Base-by-base conservation (phyloP, 2,888 invertebrate species). In the Diaphora mendica region DNA sequence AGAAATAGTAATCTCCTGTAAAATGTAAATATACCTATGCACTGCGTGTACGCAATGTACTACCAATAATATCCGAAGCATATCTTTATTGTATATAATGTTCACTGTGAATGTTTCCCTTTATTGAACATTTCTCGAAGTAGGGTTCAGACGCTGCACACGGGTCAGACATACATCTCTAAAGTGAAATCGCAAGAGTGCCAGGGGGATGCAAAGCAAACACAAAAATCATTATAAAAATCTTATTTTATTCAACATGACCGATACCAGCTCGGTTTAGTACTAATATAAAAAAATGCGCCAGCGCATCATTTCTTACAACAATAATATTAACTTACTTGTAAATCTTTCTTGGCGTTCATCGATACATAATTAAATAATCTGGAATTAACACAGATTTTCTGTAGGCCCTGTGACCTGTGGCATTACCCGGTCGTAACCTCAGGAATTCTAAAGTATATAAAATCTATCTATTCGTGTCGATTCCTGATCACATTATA, bases 191-290 rank as follows among this genome's bases (percentile, higher is more conserved):
- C 11, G 23, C n/a, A 55, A 9, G 9, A 35, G 48, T n/a, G 51
- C 35, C 35, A 55, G 33, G 35, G 68, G 35, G 39, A 35, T 35
- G 51, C 11, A 70, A 62, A 42, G 8, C 11, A 62, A 59, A 39
- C 26, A 70, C 64, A 44, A 15, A 55, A 55, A 55, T 55, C 51
- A 35, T 70, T 70, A 48, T 64, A 35, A 33, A 42, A 70, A 33
- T 26, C 62, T 44, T 70, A n/a, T 64, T 70, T 70, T 64, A 70
- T 70, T 70, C 62, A 70, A 70, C 62, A 70, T 64, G 33, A 33
- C 75, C 83, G 83, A 83, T 74, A 76, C 85, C 83, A 79, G 84
- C 83, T 83, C 85, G 78, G 64, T 26, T 64, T 62, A 66, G 17
- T 67, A 72, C n/a, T 23, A 51, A n/a, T 55, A 23, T 71, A 65